A percentile compares a stretch with the other conserved stretches of the same genome.
Conservation (phyloP, 1,140 invertebrate genomes). For the Physella acuta region DNA sequence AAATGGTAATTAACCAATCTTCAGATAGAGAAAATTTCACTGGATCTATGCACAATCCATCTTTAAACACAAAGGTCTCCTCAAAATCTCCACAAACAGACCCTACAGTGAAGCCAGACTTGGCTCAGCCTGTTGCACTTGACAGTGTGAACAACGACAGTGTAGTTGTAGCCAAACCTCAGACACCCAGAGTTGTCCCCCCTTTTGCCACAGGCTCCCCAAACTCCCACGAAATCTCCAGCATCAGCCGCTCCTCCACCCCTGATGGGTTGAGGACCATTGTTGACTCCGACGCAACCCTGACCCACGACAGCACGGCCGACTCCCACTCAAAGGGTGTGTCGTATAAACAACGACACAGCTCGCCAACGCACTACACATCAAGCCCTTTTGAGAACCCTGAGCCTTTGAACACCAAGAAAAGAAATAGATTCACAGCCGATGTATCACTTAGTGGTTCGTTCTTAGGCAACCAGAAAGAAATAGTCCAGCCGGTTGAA, state of each 20-base stretch:
- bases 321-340: background rate
- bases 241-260: constrained; percentile 34
- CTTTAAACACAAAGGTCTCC: background rate
- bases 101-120: background rate
- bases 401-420: background rate
- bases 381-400: constrained; percentile 14
- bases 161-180: background rate
- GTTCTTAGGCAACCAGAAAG: background rate
- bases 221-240: constrained; percentile 32
- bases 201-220: constrained; percentile 11
- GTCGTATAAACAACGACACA: background rate
- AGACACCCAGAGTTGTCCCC: background rate
- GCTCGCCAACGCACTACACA: constrained; percentile 12
- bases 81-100: background rate
- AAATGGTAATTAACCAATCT: background rate
- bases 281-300: constrained; percentile 28
- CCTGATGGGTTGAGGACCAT: constrained; percentile 33
- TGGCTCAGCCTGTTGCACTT: no score
- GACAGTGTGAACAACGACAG: background rate
- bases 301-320: background rate
- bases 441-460: constrained; percentile 11
- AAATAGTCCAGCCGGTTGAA: no score
- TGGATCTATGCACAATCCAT: no score
- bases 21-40: background rate
- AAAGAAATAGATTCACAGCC: background rate